Conservation (phyloP, 2,888 invertebrate species). For the Heterodera filipjevi region DNA sequence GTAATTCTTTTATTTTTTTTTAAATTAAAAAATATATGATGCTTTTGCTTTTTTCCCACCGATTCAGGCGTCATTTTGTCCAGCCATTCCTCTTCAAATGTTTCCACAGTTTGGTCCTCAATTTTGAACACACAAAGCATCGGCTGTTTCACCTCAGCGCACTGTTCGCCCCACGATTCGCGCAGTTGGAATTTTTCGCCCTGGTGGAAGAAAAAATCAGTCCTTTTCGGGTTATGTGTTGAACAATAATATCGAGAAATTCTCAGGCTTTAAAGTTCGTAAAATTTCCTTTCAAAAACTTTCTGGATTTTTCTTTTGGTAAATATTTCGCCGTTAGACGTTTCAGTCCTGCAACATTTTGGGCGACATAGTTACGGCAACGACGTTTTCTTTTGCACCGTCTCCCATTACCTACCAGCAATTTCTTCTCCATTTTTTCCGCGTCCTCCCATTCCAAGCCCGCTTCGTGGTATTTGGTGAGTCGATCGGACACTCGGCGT, state of each 20-base stretch:
- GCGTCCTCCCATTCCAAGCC: slow-evolving; percentile 61
- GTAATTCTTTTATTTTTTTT: no score
- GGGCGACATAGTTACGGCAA: no score
- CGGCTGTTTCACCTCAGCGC: slow-evolving; percentile 53
- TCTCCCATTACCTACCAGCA: slow-evolving; percentile 19
- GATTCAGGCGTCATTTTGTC: slow-evolving; percentile 50
- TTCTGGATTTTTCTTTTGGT: no score
- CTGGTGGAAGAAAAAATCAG: slow-evolving; percentile 33
- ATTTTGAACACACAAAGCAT: slow-evolving; percentile 58
- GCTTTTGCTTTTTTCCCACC: slow-evolving; percentile 39
- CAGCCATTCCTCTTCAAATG: slow-evolving; percentile 48
- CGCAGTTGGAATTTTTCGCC: slow-evolving; percentile 57
- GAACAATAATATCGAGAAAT: no score
- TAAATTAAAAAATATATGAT: slow-evolving; percentile 17
- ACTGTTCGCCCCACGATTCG: slow-evolving; percentile 62
- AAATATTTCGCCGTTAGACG: no score
- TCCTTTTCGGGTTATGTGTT: no score
- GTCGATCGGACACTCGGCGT: slow-evolving; percentile 42
- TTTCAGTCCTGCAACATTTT: no score
- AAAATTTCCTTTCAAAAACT: no score
- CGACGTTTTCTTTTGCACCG: no score
- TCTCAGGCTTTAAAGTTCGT: no score
- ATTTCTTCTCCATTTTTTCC: slow-evolving; percentile 49
- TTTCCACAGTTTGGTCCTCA: slow-evolving; percentile 48
- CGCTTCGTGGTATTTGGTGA: slow-evolving; percentile 56